Base-by-base conservation (phyloP, 2,113 vertebrate genomes). In the Odocoileus virginianus region DNA sequence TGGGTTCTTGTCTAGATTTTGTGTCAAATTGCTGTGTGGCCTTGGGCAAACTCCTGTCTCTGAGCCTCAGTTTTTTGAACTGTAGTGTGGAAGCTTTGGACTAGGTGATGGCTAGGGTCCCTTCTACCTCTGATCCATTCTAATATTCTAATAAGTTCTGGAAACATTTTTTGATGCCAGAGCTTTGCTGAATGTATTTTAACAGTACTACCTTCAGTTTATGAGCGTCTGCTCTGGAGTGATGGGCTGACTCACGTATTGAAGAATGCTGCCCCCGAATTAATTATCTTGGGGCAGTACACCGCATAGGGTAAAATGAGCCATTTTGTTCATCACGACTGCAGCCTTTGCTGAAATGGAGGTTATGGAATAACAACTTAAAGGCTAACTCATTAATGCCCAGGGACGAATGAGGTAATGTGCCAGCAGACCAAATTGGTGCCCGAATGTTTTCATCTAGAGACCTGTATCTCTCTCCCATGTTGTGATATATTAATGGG, bases 361-460 rank as follows among this genome's bases (percentile, higher is more conserved):
- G 95, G 95, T 95, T 97, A 93, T 92, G 33, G 25, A 43, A 95
- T 95, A 95, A 89, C 82, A 96, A 97, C 60, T 95, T 96, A 95
- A 95, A 97, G 93, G 93, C 82, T 98, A 98, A 97, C 88, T 94
- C 93, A 67, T 95, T 97, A 98, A 95, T 86, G 85, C 60, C 94
- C 27, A 71, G 60, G 57, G 86, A 91, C 88, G 67, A 89, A 82
- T 85, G 82, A 85, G 67, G 58, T 94, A 87, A 81, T 93, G 76
- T 91, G 81, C 86, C 78, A 85, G 91, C 76, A 94, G 40, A 94
- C 47, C 82, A 94, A 85, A 93, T 81, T 92, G n/a, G 85, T 91
- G 57, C 43, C 57, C 47, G 74, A 54, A 64, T 91, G 23, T 92
- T 95, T 95, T 96, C 30, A 61, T 88, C 61, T 76, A 57, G 47